phyloP scores from a whole-genome alignment of 2,797 vertebrate genomes.

The Hyperoplus immaculatus region DNA sequence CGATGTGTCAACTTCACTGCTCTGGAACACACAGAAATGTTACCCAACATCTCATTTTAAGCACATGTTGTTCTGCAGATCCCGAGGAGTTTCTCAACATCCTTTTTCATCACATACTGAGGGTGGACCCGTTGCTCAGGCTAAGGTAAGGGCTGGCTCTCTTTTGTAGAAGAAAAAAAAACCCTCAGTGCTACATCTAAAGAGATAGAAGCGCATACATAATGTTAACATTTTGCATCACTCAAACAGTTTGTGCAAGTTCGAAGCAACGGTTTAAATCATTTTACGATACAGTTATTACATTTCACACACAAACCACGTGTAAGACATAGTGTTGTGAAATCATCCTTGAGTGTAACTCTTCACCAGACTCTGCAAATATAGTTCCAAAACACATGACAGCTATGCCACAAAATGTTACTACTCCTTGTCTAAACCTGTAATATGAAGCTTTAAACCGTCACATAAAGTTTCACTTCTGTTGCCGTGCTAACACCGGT shows the following conservation, averaged over 20 bases:
- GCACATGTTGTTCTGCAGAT: conserved; percentile 82
- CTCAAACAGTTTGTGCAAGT: neutral
- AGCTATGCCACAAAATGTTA: neutral
- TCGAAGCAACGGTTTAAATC: neutral
- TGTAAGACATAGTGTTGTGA: neutral
- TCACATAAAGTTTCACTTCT: conserved; percentile 40
- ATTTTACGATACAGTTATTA: neutral
- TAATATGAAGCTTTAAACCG: conserved; percentile 18
- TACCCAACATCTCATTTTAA: conserved; percentile 12
- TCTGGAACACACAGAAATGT: neutral
- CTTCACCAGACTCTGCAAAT: conserved; percentile 3
- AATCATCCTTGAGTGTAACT: neutral
- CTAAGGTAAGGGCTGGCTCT: conserved; percentile 87
- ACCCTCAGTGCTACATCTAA: neutral
- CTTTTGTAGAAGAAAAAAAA: neutral
- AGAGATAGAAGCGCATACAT: neutral
- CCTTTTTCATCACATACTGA: conserved; percentile 97
- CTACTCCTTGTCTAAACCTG: conserved; percentile 8
- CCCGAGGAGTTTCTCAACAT: conserved; percentile 99
- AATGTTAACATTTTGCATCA: neutral
- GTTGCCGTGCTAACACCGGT: neutral
- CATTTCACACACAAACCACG: neutral
- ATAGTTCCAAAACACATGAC: conserved; percentile 1
- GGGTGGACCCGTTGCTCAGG: conserved; percentile 96
- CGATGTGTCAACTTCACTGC: too few relatives aligned